Evolutionary conservation across 2,113 vertebrate genomes (phyloP).

Genomic region (Nothoprocta perdicaria): DNA sequence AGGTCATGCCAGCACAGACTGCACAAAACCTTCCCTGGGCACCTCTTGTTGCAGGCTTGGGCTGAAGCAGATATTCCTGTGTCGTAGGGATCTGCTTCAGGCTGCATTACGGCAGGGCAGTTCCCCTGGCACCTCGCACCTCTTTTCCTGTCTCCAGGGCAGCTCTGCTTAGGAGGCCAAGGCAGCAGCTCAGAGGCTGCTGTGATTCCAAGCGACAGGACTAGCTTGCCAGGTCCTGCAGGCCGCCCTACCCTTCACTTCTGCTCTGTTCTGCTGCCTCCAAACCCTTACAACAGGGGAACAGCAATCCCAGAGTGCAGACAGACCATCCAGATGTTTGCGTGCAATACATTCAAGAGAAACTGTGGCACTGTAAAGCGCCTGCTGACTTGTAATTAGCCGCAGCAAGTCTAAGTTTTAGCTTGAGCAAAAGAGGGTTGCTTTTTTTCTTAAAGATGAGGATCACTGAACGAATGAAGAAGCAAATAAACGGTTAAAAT

Average conservation of each 20-base stretch:
- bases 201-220: background rate
- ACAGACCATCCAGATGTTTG: background rate
- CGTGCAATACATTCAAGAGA: background rate
- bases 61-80: background rate
- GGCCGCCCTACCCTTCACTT: background rate
- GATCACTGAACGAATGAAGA: background rate
- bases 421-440: background rate
- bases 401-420: background rate
- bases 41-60: background rate
- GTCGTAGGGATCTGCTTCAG: background rate
- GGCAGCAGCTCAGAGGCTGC: background rate
- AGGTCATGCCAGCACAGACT: background rate
- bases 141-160: rapidly evolving
- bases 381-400: background rate
- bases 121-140: background rate
- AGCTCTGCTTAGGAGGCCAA: rapidly evolving
- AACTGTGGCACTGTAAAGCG: background rate
- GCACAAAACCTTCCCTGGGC: background rate
- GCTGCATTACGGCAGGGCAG: rapidly evolving
- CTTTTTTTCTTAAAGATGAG: background rate
- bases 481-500: background rate
- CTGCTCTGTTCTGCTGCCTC: background rate
- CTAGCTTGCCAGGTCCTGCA: background rate
- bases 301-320: background rate
- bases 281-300: background rate